Base-by-base conservation (phyloP, 2,797 vertebrate genomes). In the Malurus leucopterus region DNA sequence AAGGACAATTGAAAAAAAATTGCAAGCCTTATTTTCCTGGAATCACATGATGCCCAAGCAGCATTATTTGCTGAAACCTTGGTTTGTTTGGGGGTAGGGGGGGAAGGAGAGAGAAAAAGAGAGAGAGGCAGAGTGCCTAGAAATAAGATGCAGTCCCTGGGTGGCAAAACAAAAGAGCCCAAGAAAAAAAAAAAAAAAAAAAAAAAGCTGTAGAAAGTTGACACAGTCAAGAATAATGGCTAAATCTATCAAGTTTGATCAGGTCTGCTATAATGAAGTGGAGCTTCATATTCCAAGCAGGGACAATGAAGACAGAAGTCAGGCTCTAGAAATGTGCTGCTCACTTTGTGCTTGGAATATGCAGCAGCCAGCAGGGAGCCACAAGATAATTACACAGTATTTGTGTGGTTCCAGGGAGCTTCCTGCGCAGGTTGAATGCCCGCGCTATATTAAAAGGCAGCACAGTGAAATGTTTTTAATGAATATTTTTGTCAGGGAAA, bases 331-430 rank as follows among this genome's bases (percentile, higher is more conserved):
- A 97, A 97, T 94, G 96, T 94, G 95, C 94, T 96, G 96, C 95
- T 98, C 98, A 98, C 97, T 98, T 97, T 97, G 97, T 97, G 96
- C 97, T 95, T 97, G 97, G 98, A 98, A 98, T 98, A 98, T 98
- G 98, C 98, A 98, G 98, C 97, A 97, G 98, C 97, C 98, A 99
- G 98, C 98, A 96, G 98, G 98, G 96, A 97, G 97, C 96, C 97
- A 93, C 94, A 93, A 98, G 98, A 98, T 99, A 99, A 99, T 99
- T 99, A 99, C 98, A 98, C 98, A 97, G 98, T 98, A 98, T 99
- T 99, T 98, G 98, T 98, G 98, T 98, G 98, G 97, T 98, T 98
- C 98, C 98, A 96, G 98, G 98, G 98, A 98, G 97, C 98, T 96
- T 97, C 97, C 96, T 96, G 97, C 57, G 95, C 97, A 97, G 97